These are phyloP conservation scores for Cryptocephalus primarius DNA, from an alignment of 2,888 invertebrate species.

Conservation along the genomic window DNA sequence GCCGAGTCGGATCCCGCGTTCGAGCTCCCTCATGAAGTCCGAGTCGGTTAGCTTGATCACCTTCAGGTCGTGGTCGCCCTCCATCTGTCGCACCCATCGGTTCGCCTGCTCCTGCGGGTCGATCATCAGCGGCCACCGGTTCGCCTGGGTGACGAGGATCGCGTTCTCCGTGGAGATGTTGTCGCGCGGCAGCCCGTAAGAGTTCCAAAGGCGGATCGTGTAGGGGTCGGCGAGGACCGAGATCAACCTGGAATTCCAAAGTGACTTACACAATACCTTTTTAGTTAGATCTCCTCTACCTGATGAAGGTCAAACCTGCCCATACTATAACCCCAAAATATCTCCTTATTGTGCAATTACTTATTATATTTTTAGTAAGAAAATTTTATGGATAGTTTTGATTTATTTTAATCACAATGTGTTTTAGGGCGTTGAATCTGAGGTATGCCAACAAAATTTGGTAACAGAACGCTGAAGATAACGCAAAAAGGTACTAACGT, in stretches of 20 bases:
- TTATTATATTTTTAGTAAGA: no score
- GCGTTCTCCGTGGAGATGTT: conserved; percentile 85
- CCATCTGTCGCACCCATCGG: conserved; percentile 86
- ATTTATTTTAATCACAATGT: no score
- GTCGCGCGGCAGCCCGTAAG: conserved; percentile 79
- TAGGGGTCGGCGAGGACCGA: conserved; percentile 70
- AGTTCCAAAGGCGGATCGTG: conserved; percentile 83
- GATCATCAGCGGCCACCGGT: conserved; percentile 84
- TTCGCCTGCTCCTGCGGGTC: conserved; percentile 95
- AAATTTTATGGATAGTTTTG: no score
- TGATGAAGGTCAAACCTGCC: no score
- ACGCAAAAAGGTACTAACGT: no score
- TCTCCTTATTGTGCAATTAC: no score
- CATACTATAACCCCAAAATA: no score
- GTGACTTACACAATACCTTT: no score
- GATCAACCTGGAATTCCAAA: conserved; percentile 48
- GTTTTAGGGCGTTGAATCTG: no score
- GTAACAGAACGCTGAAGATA: no score
- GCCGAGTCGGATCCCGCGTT: conserved; percentile 74
- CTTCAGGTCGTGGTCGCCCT: conserved; percentile 59
- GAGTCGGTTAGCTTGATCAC: conserved; percentile 71
- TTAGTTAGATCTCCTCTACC: no score
- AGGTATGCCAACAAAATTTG: no score
- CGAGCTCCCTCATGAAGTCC: conserved; percentile 64
- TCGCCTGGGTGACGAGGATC: conserved; percentile 72